A percentile compares a stretch with the other conserved stretches of the same genome.
These are phyloP conservation scores for Nasonia vitripennis DNA, from an alignment of 1,140 invertebrate species.

Conservation along the genomic window DNA sequence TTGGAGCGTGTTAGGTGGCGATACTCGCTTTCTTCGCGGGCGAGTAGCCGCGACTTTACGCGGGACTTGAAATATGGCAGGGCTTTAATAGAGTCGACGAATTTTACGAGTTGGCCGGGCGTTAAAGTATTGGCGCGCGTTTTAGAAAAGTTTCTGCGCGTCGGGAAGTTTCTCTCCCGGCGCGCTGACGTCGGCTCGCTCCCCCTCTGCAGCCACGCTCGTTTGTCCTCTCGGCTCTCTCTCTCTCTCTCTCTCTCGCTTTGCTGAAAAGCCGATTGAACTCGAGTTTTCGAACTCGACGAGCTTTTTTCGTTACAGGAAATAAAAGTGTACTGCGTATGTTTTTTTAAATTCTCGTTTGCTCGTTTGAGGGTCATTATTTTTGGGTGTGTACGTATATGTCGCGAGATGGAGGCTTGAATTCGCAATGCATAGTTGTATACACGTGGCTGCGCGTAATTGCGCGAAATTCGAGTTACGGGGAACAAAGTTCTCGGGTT, in stretches of 20 bases:
- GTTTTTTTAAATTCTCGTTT: neutral
- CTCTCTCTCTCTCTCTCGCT: no score
- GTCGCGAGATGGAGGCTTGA: no score
- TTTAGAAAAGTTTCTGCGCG: neutral
- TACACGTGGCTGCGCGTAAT: no score
- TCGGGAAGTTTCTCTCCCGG: neutral
- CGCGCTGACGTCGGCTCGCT: neutral
- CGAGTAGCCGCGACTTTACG: neutral
- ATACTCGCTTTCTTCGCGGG: neutral
- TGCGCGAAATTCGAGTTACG: no score
- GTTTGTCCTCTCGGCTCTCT: neutral
- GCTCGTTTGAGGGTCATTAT: no score
- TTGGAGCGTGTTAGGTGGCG: neutral
- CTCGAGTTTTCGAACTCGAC: neutral
- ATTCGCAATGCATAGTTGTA: no score
- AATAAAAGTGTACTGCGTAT: neutral
- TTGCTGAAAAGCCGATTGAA: neutral
- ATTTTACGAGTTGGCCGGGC: constrained; percentile 29
- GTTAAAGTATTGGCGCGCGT: constrained; percentile 36
- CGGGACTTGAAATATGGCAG: neutral
- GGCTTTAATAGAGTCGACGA: constrained; percentile 20
- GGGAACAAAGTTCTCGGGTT: no score
- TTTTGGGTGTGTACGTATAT: no score
- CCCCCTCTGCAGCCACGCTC: neutral
- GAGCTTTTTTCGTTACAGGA: neutral